A percentile compares a stretch with the other conserved stretches of the same genome.
phyloP scores from a whole-genome alignment of 2,888 invertebrate genomes.

The Apamea crenata region DNA sequence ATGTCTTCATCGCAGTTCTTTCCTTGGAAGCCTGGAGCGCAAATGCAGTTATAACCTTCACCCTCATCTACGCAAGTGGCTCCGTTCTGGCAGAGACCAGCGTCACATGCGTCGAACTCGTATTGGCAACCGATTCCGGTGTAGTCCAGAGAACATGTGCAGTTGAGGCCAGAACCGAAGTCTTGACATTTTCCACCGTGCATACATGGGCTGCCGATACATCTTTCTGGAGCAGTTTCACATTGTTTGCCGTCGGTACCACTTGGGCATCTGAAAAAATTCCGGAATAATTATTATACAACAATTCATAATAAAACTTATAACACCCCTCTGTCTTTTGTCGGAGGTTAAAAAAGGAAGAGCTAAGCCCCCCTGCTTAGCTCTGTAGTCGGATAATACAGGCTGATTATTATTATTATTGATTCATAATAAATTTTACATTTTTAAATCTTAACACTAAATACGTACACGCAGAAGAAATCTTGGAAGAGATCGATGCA shows the following conservation, averaged over 20 bases:
- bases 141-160: slow-evolving; percentile 96
- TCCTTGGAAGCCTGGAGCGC: slow-evolving; percentile 95
- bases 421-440: too few species aligned
- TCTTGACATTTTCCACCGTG: slow-evolving; percentile 98
- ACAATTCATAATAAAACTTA: too few species aligned
- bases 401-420: too few species aligned
- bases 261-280: slow-evolving; percentile 93
- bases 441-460: background rate
- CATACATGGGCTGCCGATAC: slow-evolving; percentile 98
- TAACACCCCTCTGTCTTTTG: too few species aligned
- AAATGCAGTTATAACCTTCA: slow-evolving; percentile 95
- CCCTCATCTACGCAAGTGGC: slow-evolving; percentile 97
- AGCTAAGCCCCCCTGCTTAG: too few species aligned
- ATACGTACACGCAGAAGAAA: slow-evolving; percentile 96
- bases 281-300: slow-evolving; percentile 42
- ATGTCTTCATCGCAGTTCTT: slow-evolving; percentile 98
- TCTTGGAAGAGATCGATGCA: slow-evolving; percentile 98
- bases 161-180: slow-evolving; percentile 98
- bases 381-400: too few species aligned
- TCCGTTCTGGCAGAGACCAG: slow-evolving; percentile 97
- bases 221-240: slow-evolving; percentile 98
- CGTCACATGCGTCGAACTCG: slow-evolving; percentile 97
- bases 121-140: slow-evolving; percentile 98
- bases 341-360: too few species aligned
- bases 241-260: slow-evolving; percentile 99